phyloP scores from a whole-genome alignment of 2,113 vertebrate genomes.

The Azemiops feae region DNA sequence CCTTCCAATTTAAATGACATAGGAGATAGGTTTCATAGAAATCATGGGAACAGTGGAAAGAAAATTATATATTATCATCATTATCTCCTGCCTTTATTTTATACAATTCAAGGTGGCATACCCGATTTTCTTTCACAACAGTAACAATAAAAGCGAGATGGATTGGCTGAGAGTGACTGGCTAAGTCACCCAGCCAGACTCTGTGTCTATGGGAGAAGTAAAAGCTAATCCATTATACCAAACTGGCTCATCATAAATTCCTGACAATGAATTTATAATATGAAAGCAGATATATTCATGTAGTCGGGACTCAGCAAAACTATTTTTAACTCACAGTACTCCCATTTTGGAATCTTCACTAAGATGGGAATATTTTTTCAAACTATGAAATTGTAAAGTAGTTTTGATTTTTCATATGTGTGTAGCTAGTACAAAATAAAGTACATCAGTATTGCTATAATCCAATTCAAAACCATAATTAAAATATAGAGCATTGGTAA shows the following conservation, averaged over 20 bases:
- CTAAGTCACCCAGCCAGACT: background rate
- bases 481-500: background rate
- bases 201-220: background rate
- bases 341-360: background rate
- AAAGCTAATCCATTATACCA: background rate
- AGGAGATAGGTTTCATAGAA: background rate
- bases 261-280: background rate
- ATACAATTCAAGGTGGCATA: background rate
- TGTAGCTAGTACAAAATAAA: background rate
- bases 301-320: background rate
- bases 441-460: background rate
- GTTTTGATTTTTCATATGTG: background rate
- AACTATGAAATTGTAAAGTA: background rate
- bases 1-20: background rate
- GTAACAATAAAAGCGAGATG: background rate
- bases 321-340: background rate
- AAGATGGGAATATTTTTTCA: background rate
- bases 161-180: background rate
- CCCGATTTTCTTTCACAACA: background rate
- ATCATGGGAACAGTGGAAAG: background rate
- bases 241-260: background rate
- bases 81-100: background rate
- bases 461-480: background rate
- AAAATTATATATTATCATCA: background rate
- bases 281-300: background rate